Conservation (phyloP, 2,888 invertebrate species). For the Volucella bombylans region DNA sequence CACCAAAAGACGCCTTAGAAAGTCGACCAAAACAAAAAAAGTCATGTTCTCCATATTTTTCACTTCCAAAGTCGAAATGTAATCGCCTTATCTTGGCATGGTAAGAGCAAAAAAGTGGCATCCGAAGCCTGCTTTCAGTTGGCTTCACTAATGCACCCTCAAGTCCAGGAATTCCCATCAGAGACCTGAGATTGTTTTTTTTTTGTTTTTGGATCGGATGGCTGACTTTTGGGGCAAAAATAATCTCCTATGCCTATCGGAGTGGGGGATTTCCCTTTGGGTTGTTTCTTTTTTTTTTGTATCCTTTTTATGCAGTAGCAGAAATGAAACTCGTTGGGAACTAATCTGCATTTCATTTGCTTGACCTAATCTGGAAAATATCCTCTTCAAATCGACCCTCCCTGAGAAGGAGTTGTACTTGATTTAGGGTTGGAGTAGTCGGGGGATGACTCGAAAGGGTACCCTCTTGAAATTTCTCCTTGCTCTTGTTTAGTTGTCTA, state of each 20-base stretch:
- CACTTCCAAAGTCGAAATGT: constrained; percentile 33
- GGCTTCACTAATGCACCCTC: constrained; percentile 51
- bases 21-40: not conserved
- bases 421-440: constrained; percentile 1
- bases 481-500: constrained; percentile 54
- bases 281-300: constrained; percentile 9
- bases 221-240: constrained; percentile 39
- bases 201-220: constrained; percentile 16
- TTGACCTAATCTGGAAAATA: constrained; percentile 72
- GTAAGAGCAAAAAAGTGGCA: constrained; percentile 9
- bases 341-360: constrained; percentile 74
- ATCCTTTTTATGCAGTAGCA: constrained; percentile 34
- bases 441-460: constrained; percentile 33
- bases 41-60: constrained; percentile 36
- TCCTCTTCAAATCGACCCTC: constrained; percentile 7
- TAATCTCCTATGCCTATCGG: constrained; percentile 35
- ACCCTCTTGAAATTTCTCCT: constrained; percentile 43
- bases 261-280: constrained; percentile 6
- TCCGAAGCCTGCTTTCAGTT: constrained; percentile 29
- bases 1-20: not conserved
- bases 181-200: constrained; percentile 5
- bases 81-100: constrained; percentile 54
- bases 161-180: constrained; percentile 9
- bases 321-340: constrained; percentile 68
- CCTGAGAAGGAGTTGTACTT: not conserved